These are phyloP conservation scores for Margaritifera margaritifera DNA, from an alignment of 2,888 invertebrate species.

Conservation along the genomic window DNA sequence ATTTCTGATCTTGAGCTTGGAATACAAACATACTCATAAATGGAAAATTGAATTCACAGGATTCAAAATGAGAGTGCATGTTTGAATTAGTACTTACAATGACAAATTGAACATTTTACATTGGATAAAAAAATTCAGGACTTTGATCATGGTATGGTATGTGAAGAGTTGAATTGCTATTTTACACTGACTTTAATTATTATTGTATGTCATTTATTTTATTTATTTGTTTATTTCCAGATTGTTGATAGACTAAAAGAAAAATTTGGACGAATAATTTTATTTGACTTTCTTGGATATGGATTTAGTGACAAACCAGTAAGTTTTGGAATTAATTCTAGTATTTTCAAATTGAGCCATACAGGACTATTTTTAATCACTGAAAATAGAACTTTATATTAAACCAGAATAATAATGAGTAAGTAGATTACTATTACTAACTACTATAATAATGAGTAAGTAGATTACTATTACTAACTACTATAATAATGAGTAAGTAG, in stretches of 20 bases:
- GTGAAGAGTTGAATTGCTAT: too few species aligned
- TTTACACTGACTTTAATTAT: neutral
- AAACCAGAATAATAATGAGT: neutral
- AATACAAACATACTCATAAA: too few species aligned
- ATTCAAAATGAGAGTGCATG: too few species aligned
- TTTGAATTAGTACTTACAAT: too few species aligned
- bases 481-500: neutral
- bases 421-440: neutral
- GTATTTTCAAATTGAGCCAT: too few species aligned
- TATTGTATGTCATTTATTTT: neutral
- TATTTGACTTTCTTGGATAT: constrained; percentile 70
- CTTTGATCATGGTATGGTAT: too few species aligned
- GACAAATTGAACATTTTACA: too few species aligned
- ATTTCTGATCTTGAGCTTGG: too few species aligned
- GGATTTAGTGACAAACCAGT: constrained; percentile 73
- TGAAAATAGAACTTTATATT: neutral
- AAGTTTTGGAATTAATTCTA: constrained; percentile 16
- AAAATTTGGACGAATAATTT: constrained; percentile 60
- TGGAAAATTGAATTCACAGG: too few species aligned
- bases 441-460: neutral
- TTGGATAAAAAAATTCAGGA: too few species aligned
- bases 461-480: neutral
- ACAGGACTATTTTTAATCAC: too few species aligned
- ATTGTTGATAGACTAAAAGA: constrained; percentile 54
- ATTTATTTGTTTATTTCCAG: constrained; percentile 41